A percentile compares a stretch with the other conserved stretches of the same genome.
Evolutionary conservation across 2,113 vertebrate genomes (phyloP).

Genomic region (Progne subis): DNA sequence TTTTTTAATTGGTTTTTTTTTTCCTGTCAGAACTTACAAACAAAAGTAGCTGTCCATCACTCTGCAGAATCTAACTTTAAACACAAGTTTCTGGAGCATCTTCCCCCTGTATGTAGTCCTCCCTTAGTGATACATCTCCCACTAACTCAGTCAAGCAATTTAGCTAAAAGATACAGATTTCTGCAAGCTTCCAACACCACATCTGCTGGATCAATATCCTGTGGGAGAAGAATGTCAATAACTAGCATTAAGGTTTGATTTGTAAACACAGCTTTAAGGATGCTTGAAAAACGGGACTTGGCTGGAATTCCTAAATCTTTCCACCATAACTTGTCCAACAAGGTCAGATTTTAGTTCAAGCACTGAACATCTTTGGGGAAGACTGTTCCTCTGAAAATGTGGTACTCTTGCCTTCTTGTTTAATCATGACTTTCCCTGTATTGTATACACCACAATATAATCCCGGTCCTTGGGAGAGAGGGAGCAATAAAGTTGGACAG

Average conservation of each 20-base stretch:
- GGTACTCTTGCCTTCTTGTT: neutral
- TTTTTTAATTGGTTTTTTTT: neutral
- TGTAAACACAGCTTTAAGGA: neutral
- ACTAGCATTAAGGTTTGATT: neutral
- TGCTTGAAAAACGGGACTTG: neutral
- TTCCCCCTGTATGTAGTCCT: neutral
- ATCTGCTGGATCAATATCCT: neutral
- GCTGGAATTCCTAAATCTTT: neutral
- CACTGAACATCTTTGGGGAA: neutral
- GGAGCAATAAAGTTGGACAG: neutral
- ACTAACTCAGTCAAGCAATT: neutral
- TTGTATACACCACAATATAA: neutral
- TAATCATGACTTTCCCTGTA: neutral
- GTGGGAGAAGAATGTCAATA: conserved; percentile 5
- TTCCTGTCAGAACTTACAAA: neutral
- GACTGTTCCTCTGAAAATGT: neutral
- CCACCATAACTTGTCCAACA: neutral
- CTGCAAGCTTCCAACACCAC: neutral
- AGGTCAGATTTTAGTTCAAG: neutral
- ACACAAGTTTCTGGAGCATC: neutral
- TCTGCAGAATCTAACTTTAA: neutral
- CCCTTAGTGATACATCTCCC: neutral
- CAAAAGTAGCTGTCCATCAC: neutral
- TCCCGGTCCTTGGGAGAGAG: neutral
- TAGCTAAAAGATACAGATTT: neutral